A percentile compares a stretch with the other conserved stretches of the same genome.
These are phyloP conservation scores for Tribolium castaneum DNA, from an alignment of 1,140 invertebrate species.

Conservation along the genomic window DNA sequence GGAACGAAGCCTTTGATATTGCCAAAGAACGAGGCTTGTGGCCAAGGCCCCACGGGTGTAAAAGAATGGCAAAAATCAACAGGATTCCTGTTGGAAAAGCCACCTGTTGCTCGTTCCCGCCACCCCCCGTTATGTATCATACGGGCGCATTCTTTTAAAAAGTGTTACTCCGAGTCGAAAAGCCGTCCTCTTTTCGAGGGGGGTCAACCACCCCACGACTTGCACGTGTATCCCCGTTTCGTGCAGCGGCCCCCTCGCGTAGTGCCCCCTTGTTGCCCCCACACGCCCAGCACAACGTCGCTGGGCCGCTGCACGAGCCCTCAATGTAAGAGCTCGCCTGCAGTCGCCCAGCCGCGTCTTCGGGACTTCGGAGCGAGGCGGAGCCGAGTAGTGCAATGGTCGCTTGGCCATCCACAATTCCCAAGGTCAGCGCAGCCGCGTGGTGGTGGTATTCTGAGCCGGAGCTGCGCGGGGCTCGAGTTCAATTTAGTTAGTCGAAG, in stretches of 20 bases:
- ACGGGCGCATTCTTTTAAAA: slow-evolving; percentile 58
- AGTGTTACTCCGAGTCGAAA: slow-evolving; percentile 63
- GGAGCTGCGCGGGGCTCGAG: slow-evolving; percentile 62
- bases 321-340: slow-evolving; percentile 59
- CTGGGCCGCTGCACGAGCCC: slow-evolving; percentile 62
- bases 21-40: background rate
- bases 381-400: slow-evolving; percentile 47
- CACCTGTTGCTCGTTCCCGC: slow-evolving; percentile 42
- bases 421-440: slow-evolving; percentile 61
- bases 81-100: slow-evolving; percentile 44
- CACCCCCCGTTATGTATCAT: slow-evolving; percentile 52
- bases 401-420: slow-evolving; percentile 61
- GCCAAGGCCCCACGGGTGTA: background rate
- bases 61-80: slow-evolving; percentile 13
- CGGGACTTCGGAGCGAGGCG: slow-evolving; percentile 34
- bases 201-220: slow-evolving; percentile 63
- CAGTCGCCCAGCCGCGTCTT: slow-evolving; percentile 55
- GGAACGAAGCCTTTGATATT: background rate
- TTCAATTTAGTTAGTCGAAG: slow-evolving; percentile 63
- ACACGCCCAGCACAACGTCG: slow-evolving; percentile 55
- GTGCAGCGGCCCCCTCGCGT: slow-evolving; percentile 46
- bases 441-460: slow-evolving; percentile 63
- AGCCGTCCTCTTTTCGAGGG: slow-evolving; percentile 63
- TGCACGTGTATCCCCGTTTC: slow-evolving; percentile 63
- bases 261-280: slow-evolving; percentile 37